A percentile compares a stretch with the other conserved stretches of the same genome.
phyloP scores from a whole-genome alignment of 1,140 invertebrate species.

The Halesus radiatus region DNA sequence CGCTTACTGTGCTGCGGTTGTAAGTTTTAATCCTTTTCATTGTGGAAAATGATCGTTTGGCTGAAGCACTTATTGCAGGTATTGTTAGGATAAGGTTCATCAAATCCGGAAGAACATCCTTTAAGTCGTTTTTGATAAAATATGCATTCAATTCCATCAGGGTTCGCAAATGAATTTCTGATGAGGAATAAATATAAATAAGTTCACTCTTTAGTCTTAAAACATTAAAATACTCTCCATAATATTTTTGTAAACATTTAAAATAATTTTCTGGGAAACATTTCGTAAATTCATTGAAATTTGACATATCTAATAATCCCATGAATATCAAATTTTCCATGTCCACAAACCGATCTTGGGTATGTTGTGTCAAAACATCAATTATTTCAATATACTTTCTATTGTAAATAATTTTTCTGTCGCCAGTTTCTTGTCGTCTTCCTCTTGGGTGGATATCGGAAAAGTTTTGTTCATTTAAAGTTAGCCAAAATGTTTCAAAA shows the following conservation, averaged over 20 bases:
- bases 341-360: not conserved
- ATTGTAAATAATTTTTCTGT: not conserved
- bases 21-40: constrained; percentile 25
- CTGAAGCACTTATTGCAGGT: constrained; percentile 33
- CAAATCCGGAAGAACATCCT: constrained; percentile 8
- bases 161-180: constrained; percentile 11
- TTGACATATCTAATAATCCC: constrained; percentile 8
- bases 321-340: constrained; percentile 22
- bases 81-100: constrained; percentile 20
- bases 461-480: constrained; percentile 9
- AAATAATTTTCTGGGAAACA: not conserved
- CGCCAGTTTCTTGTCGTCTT: constrained; percentile 8
- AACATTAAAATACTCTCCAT: constrained; percentile 29
- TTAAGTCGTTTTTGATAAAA: constrained; percentile 10
- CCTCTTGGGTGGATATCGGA: not conserved
- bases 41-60: constrained; percentile 40
- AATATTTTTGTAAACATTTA: not conserved
- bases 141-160: constrained; percentile 6
- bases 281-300: constrained; percentile 26
- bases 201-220: constrained; percentile 29
- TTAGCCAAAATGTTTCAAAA: not conserved
- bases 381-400: constrained; percentile 4
- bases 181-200: constrained; percentile 15
- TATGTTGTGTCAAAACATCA: not conserved
- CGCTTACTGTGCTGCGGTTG: not conserved